Evolutionary conservation across 2,113 vertebrate genomes (phyloP).

Genomic region (Cyanoramphus novaezelandiae): DNA sequence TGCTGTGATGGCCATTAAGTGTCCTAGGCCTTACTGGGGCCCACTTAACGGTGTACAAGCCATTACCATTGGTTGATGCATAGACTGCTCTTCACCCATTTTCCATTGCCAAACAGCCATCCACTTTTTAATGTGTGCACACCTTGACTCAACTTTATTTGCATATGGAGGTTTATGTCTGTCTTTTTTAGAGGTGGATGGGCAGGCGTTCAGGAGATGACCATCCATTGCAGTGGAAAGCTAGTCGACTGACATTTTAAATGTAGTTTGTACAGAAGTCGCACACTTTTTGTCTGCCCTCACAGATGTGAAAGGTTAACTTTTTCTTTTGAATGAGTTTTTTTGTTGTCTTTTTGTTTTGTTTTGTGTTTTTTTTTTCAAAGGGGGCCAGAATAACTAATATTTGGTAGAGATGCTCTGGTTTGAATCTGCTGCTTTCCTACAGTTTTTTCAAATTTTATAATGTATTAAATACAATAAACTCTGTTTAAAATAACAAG

Average conservation of each 20-base stretch:
- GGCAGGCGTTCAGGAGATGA: conserved; percentile 42
- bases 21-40: conserved; percentile 55
- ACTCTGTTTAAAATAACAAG: conserved; percentile 77
- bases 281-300: conserved; percentile 69
- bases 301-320: conserved; percentile 71
- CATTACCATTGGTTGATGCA: conserved; percentile 61
- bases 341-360: conserved; percentile 34
- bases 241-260: conserved; percentile 44
- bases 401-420: conserved; percentile 77
- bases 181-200: conserved; percentile 57
- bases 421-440: conserved; percentile 81
- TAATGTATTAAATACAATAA: conserved; percentile 84
- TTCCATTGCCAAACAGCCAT: conserved; percentile 62
- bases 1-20: conserved; percentile 74
- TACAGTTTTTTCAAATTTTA: conserved; percentile 81
- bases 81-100: conserved; percentile 24
- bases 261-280: conserved; percentile 72
- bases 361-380: conserved; percentile 52
- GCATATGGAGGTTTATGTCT: conserved; percentile 53
- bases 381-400: conserved; percentile 79
- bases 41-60: conserved; percentile 73
- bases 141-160: conserved; percentile 58
- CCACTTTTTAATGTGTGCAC: conserved; percentile 39
- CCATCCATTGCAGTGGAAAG: conserved; percentile 44
- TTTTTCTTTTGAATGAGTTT: conserved; percentile 66